A percentile compares a stretch with the other conserved stretches of the same genome.
Conservation (phyloP, 92 coral and sea anemone genomes). For the Anthopleura xanthogrammica region DNA sequence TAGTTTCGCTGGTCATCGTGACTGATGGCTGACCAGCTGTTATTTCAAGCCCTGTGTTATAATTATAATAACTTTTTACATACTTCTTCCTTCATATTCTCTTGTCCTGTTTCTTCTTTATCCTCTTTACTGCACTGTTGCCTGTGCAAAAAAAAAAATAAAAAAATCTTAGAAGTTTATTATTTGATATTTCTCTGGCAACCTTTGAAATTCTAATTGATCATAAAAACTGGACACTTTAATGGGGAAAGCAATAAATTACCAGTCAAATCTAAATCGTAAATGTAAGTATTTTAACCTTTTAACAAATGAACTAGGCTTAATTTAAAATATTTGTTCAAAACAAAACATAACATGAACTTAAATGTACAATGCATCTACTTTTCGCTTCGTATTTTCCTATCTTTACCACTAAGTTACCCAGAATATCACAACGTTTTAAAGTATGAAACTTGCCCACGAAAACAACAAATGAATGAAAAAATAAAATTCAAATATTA, state of each 20-base stretch:
- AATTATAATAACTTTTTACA: background rate
- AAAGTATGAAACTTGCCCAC: background rate
- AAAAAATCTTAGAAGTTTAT: background rate
- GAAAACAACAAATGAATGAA: background rate
- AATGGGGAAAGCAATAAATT: too few relatives aligned
- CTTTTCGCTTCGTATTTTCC: background rate
- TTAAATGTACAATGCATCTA: background rate
- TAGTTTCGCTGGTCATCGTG: too few relatives aligned
- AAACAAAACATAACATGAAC: too few relatives aligned
- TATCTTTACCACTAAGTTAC: background rate
- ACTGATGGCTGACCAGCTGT: too few relatives aligned
- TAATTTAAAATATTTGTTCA: too few relatives aligned
- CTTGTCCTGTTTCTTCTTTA: background rate
- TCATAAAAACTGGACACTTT: too few relatives aligned
- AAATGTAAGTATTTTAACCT: too few relatives aligned
- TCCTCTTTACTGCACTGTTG: conserved; percentile 10
- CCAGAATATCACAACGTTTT: background rate
- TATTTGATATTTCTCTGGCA: background rate
- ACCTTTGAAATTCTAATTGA: background rate
- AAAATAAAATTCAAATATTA: background rate
- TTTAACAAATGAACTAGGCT: too few relatives aligned
- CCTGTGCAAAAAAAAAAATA: background rate
- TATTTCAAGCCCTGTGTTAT: too few relatives aligned
- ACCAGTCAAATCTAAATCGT: too few relatives aligned
- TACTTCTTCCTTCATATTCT: background rate